phyloP scores from a whole-genome alignment of 2,888 invertebrate species.

The Baccha elongata region DNA sequence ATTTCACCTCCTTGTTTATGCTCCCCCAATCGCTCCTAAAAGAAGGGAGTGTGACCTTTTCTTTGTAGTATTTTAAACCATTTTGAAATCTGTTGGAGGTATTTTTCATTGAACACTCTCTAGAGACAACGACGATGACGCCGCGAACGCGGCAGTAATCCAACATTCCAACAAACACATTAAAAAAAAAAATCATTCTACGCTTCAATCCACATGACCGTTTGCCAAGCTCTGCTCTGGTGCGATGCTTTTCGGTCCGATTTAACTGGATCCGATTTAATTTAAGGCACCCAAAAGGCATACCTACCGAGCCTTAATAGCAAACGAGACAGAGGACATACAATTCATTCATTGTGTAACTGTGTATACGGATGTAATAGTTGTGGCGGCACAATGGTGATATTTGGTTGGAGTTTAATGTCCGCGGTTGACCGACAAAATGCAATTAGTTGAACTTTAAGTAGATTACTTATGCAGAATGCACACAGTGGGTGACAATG shows the following conservation, averaged over 20 bases:
- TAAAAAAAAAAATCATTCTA: conserved; percentile 37
- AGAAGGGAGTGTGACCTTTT: not conserved
- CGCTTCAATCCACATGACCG: conserved; percentile 46
- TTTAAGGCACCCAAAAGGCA: conserved; percentile 69
- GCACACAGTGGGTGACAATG: conserved; percentile 20
- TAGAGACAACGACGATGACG: conserved; percentile 4
- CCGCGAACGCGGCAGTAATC: conserved; percentile 37
- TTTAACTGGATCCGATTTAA: conserved; percentile 67
- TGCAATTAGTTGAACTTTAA: conserved; percentile 60
- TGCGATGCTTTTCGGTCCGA: conserved; percentile 44
- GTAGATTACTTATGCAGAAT: conserved; percentile 32
- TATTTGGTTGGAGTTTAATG: conserved; percentile 40
- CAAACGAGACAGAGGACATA: conserved; percentile 16
- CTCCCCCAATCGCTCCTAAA: not conserved
- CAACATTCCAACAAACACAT: conserved; percentile 27
- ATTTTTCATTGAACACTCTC: conserved; percentile 50
- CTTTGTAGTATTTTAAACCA: not conserved
- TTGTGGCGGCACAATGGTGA: conserved; percentile 36
- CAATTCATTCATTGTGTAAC: conserved; percentile 44
- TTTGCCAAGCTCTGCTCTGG: conserved; percentile 45
- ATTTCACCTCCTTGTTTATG: conserved; percentile 58
- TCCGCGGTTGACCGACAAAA: conserved; percentile 57
- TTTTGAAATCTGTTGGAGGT: conserved; percentile 41
- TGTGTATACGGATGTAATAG: conserved; percentile 10
- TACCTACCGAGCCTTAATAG: conserved; percentile 38